A percentile compares a stretch with the other conserved stretches of the same genome.
Conservation (phyloP, 2,888 invertebrate species). For the Anthrax anthrax region DNA sequence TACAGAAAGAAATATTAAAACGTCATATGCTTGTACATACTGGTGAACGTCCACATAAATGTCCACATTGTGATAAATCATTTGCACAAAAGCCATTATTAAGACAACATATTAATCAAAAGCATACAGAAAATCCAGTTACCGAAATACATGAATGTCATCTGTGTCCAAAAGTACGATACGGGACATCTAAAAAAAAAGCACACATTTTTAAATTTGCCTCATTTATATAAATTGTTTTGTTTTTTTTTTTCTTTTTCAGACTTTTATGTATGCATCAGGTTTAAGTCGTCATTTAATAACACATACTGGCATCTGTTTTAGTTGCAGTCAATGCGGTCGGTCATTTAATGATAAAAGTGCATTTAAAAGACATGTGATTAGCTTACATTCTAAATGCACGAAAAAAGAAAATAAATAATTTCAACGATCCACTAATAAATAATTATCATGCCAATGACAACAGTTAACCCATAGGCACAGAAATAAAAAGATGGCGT, state of each 20-base stretch:
- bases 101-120: conserved; percentile 42
- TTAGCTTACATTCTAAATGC: conserved; percentile 21
- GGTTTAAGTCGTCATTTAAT: conserved; percentile 54
- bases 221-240: background rate
- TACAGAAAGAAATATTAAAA: conserved; percentile 56
- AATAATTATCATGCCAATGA: too few relatives aligned
- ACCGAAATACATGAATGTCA: conserved; percentile 51
- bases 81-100: conserved; percentile 61
- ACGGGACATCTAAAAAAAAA: background rate
- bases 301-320: conserved; percentile 48
- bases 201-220: background rate
- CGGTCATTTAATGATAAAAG: conserved; percentile 58
- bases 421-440: too few relatives aligned
- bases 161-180: conserved; percentile 42
- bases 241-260: conserved; percentile 2
- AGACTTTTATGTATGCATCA: conserved; percentile 37
- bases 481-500: too few relatives aligned
- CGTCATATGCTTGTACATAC: conserved; percentile 46
- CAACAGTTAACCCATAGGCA: too few relatives aligned
- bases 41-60: conserved; percentile 49
- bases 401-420: too few relatives aligned
- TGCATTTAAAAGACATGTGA: conserved; percentile 49
- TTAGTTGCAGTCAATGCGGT: conserved; percentile 48
- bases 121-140: conserved; percentile 42
- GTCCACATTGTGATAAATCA: conserved; percentile 48